phyloP scores from a whole-genome alignment of 92 coral and sea anemone genomes.

The Parazoanthus swiftii region DNA sequence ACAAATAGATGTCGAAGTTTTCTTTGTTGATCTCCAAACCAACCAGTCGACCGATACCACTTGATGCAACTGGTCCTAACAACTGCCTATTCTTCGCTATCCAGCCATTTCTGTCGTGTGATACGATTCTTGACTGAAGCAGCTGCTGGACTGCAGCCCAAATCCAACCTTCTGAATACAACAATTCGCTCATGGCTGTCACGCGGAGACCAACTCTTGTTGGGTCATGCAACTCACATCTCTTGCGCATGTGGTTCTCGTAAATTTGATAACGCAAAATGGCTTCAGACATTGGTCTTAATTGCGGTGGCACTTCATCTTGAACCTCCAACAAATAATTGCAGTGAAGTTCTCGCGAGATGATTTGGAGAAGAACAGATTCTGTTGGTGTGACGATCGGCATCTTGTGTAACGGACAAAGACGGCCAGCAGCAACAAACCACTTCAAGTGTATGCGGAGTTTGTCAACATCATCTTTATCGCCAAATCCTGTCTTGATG shows the following conservation, averaged over 20 bases:
- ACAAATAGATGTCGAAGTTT: slow-evolving; percentile 16
- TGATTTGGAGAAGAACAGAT: slow-evolving; percentile 40
- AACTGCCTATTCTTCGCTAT: neutral
- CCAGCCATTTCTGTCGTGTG: slow-evolving; percentile 46
- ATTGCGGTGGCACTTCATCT: slow-evolving; percentile 37
- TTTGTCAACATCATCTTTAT: slow-evolving; percentile 25
- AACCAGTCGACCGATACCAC: slow-evolving; percentile 42
- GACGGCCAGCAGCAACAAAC: slow-evolving; percentile 55
- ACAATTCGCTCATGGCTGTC: slow-evolving; percentile 49
- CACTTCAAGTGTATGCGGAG: slow-evolving; percentile 42
- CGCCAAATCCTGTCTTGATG: slow-evolving; percentile 28
- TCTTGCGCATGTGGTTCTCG: slow-evolving; percentile 45
- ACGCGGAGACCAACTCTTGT: slow-evolving; percentile 39
- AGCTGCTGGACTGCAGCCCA: slow-evolving; percentile 48
- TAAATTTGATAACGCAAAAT: slow-evolving; percentile 44
- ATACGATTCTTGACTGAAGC: slow-evolving; percentile 30
- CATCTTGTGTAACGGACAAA: slow-evolving; percentile 53
- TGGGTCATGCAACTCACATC: slow-evolving; percentile 39
- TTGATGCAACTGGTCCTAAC: slow-evolving; percentile 38
- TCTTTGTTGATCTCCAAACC: slow-evolving; percentile 45
- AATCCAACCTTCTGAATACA: slow-evolving; percentile 33
- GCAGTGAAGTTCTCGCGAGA: slow-evolving; percentile 44
- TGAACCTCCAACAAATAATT: slow-evolving; percentile 41
- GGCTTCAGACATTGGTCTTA: slow-evolving; percentile 43
- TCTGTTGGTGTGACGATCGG: slow-evolving; percentile 49